Percentiles rank a stretch among this genome's conserved stretches.
These are phyloP conservation scores for Ursus arctos DNA, from an alignment of 2,113 vertebrate species.

Conservation along the genomic window DNA sequence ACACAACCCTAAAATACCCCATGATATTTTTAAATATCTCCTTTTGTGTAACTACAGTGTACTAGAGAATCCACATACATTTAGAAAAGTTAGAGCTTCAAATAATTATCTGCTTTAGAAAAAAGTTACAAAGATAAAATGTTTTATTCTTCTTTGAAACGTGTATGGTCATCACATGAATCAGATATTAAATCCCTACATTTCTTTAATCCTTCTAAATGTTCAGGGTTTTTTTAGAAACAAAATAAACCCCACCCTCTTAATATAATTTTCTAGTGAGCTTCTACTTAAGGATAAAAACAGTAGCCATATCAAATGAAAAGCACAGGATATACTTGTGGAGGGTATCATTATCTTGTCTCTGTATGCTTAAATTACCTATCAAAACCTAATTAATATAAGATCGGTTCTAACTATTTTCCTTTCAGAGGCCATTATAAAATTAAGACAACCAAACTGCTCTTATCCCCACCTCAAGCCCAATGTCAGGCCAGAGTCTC, in stretches of 20 bases:
- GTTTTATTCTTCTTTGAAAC: not conserved
- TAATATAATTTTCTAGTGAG: slow-evolving; percentile 23
- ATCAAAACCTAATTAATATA: not conserved
- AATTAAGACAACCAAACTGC: not conserved
- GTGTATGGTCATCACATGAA: not conserved
- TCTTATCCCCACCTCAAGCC: not conserved
- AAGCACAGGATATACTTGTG: not conserved
- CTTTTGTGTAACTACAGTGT: not conserved
- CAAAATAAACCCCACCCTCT: not conserved
- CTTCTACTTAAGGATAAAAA: not conserved
- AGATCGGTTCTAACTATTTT: not conserved
- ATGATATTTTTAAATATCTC: not conserved
- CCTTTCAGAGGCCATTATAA: not conserved
- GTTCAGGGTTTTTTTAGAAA: slow-evolving; percentile 2
- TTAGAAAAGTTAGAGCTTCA: not conserved
- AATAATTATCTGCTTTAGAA: not conserved
- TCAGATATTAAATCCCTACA: not conserved
- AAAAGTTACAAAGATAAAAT: not conserved
- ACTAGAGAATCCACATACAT: not conserved
- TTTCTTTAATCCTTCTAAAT: not conserved
- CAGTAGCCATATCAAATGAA: slow-evolving; percentile 17
- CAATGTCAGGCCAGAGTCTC: not conserved
- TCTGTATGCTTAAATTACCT: not conserved
- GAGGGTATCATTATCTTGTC: not conserved
- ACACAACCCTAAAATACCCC: not conserved